Evolutionary conservation across 2,797 vertebrate genomes (phyloP).

Genomic region (Manis pentadactyla): DNA sequence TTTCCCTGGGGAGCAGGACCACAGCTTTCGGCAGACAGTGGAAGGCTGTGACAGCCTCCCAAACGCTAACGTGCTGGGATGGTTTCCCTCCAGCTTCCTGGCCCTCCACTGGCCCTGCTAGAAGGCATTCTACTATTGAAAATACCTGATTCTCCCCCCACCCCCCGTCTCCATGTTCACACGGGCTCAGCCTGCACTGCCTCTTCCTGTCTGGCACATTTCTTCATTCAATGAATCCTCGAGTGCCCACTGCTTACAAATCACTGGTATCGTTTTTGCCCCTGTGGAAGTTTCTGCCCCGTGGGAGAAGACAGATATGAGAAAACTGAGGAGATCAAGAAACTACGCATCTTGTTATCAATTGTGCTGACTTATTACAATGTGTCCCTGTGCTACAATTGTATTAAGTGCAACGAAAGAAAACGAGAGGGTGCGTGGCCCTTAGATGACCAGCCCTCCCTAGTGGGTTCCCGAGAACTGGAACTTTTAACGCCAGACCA

Average conservation of each 20-base stretch:
- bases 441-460: neutral
- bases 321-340: neutral
- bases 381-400: rapidly evolving
- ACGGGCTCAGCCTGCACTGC: neutral
- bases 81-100: neutral
- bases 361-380: rapidly evolving
- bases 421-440: neutral
- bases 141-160: neutral
- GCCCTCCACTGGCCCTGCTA: rapidly evolving
- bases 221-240: neutral
- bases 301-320: neutral
- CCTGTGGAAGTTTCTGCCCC: neutral
- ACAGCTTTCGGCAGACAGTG: neutral
- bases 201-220: rapidly evolving
- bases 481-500: neutral
- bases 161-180: neutral
- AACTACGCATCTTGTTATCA: neutral
- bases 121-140: neutral
- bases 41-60: rapidly evolving
- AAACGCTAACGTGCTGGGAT: neutral
- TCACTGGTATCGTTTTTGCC: neutral
- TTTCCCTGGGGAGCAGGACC: neutral
- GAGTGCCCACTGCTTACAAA: neutral
- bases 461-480: neutral
- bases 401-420: neutral